phyloP scores from a whole-genome alignment of 2,797 vertebrate species.

The Sebastes minor region DNA sequence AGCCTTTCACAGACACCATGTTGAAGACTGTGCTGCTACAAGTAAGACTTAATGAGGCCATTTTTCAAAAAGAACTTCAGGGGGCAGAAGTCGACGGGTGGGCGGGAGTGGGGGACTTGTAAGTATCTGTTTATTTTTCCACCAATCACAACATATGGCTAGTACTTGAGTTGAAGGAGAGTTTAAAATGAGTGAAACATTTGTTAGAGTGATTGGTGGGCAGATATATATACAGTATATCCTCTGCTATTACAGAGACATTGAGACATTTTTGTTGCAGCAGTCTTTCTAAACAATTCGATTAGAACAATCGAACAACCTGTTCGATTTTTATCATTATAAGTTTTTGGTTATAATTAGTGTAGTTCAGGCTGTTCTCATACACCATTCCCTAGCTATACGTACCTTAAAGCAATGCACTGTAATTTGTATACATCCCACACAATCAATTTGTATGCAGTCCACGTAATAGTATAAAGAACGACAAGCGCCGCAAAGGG shows the following conservation, averaged over 20 bases:
- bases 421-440: no score
- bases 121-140: neutral
- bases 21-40: neutral
- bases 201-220: neutral
- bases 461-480: no score
- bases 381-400: no score
- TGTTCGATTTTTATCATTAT: neutral
- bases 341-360: neutral
- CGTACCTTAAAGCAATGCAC: no score
- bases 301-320: no score
- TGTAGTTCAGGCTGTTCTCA: no score
- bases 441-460: no score
- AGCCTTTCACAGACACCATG: neutral
- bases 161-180: neutral
- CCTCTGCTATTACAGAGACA: neutral
- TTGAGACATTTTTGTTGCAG: neutral
- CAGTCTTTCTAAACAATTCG: neutral
- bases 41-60: conserved; percentile 24
- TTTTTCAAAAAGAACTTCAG: conserved; percentile 20
- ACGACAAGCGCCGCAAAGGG: rapidly evolving
- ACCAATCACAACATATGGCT: neutral
- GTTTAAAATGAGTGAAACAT: neutral
- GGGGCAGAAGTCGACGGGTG: conserved; percentile 2
- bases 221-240: neutral
- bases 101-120: neutral